Conservation (phyloP, 2,888 invertebrate species). For the Temnothorax unifasciatus region DNA sequence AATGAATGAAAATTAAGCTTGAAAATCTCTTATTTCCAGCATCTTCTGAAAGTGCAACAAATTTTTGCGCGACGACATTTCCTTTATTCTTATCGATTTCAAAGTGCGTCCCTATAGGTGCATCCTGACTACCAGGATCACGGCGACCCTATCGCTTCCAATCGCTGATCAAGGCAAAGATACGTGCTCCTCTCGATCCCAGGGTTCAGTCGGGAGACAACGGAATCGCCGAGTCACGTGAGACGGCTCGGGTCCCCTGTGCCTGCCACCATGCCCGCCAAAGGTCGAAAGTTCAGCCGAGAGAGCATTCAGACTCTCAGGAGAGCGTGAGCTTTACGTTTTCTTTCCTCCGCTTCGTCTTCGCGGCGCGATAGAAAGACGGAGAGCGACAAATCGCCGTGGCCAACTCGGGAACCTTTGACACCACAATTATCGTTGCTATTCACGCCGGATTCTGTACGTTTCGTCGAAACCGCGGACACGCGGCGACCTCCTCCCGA, state of each 20-base stretch:
- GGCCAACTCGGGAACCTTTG: constrained; percentile 42
- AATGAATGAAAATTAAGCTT: not conserved
- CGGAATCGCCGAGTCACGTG: constrained; percentile 61
- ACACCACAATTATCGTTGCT: constrained; percentile 57
- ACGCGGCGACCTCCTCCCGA: not conserved
- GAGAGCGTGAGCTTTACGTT: constrained; percentile 41
- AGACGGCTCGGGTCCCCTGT: constrained; percentile 46
- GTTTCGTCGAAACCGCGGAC: constrained; percentile 25
- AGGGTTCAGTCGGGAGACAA: constrained; percentile 42
- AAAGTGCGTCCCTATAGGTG: constrained; percentile 13
- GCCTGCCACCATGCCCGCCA: constrained; percentile 62
- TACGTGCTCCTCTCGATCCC: constrained; percentile 26
- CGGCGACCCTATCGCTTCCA: constrained; percentile 39
- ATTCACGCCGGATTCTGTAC: constrained; percentile 29
- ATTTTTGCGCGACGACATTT: constrained; percentile 8
- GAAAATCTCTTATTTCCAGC: not conserved
- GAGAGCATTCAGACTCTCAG: constrained; percentile 41
- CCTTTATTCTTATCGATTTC: constrained; percentile 3
- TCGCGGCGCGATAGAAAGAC: constrained; percentile 15
- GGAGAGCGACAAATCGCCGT: constrained; percentile 2
- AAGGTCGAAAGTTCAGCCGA: constrained; percentile 58
- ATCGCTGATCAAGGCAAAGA: constrained; percentile 39
- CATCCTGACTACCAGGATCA: constrained; percentile 35
- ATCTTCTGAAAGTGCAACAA: not conserved
- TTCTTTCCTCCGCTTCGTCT: constrained; percentile 28